Evolutionary conservation across 2,888 invertebrate genomes (phyloP), one percentile per base, ranked within the genome.

Genomic region (Timema podura): DNA sequence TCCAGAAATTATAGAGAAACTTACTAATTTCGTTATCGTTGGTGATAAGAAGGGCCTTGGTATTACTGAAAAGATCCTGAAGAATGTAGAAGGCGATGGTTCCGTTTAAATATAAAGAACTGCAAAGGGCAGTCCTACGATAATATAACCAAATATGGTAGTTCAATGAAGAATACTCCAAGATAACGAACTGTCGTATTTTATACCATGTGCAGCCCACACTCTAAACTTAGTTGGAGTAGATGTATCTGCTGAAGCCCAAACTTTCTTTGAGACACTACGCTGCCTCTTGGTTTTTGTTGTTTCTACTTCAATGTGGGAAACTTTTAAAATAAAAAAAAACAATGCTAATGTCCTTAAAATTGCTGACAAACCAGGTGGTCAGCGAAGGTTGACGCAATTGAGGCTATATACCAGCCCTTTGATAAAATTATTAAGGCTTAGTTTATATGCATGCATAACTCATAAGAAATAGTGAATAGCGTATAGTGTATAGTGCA

Each of bases 81-180:
- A 59, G 45, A 59, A 59, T 10, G 30, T 59, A 44, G 59, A 59
- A 59, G 44, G 30, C 16, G 59, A 59, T 59, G 6, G 11, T 11
- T 59, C 59, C n/a, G n/a, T n/a, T n/a, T n/a, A 48, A 15, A 68
- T 47, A 64, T 68, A 9, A 64, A 44, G 48, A 64, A 68, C 48
- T 68, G 68, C 64, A 64, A 64, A 49, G 68, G 68, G 11, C 64
- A 68, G 64, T 61, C 61, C 16, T 68, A 64, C 44, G 64, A 68
- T 49, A 68, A 68, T 47, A 64, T 51, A 9, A 51, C 49, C 61
- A 68, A 68, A 68, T 64, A 61, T 30, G 30, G 68, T 61, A 46
- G 16, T 68, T 45, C 68, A 68, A 64, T 48, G 48, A n/a, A 61
- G 64, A 68, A 68, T 68, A 48, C 64, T 49, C 47, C 15, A 61